A percentile compares a stretch with the other conserved stretches of the same genome.
Evolutionary conservation across 2,113 vertebrate species (phyloP).

Genomic region (Piliocolobus tephrosceles): DNA sequence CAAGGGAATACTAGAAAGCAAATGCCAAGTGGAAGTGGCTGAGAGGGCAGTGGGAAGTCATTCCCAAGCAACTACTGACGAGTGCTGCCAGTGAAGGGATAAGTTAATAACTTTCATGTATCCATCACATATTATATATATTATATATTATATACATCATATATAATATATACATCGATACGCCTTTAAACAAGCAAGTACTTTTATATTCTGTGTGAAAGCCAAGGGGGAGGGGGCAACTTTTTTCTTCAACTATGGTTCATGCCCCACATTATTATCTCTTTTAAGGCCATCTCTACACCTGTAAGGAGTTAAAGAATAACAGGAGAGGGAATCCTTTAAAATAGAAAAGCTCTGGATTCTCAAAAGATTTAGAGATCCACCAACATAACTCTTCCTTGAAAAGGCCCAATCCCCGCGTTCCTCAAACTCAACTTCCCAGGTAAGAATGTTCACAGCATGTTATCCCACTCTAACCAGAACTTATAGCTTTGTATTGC

Average conservation of each 20-base stretch:
- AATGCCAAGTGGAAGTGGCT: not conserved
- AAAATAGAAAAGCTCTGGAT: constrained; percentile 11
- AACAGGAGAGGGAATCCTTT: not conserved
- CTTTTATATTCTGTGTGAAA: not conserved
- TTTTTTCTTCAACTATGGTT: constrained; percentile 34
- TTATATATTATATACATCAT: not conserved
- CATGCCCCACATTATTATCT: not conserved
- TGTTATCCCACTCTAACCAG: constrained; percentile 31
- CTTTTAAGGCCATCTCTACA: not conserved
- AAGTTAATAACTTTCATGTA: not conserved
- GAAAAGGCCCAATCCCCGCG: not conserved
- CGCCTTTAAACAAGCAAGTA: not conserved
- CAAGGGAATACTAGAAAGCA: constrained; percentile 7
- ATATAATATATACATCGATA: not conserved
- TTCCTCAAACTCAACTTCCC: not conserved
- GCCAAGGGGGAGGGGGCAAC: not conserved
- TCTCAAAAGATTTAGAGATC: constrained; percentile 24
- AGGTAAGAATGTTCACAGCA: not conserved
- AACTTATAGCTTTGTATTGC: constrained; percentile 1
- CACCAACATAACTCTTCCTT: not conserved
- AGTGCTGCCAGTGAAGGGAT: not conserved
- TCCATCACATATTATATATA: not conserved
- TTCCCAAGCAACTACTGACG: not conserved
- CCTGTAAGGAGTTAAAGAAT: not conserved
- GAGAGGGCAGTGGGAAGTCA: not conserved